phyloP scores from a whole-genome alignment of 2,113 vertebrate genomes.

The Cyprinodon variegatus region DNA sequence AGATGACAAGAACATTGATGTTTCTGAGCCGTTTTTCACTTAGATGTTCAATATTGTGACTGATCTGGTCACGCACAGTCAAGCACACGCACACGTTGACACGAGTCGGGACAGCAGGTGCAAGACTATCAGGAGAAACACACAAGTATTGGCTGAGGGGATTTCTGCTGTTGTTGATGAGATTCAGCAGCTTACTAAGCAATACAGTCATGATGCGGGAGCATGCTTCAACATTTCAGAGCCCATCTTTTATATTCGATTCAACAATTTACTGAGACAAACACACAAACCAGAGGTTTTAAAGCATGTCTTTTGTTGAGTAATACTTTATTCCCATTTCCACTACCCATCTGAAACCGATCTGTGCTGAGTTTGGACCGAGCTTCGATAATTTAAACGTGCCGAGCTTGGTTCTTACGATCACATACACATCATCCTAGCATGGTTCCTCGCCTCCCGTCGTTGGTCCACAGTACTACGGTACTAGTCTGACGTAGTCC shows the following conservation, averaged over 20 bases:
- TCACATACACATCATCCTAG: too few species aligned
- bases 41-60: slow-evolving; percentile 54
- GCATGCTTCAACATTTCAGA: neutral
- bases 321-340: neutral
- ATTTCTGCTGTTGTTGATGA: slow-evolving; percentile 37
- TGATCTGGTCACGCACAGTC: slow-evolving; percentile 33
- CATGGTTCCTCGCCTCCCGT: too few species aligned
- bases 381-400: too few species aligned
- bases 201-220: slow-evolving; percentile 8
- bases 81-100: neutral
- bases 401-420: too few species aligned
- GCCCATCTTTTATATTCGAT: neutral
- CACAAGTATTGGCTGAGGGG: slow-evolving; percentile 27
- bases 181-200: slow-evolving; percentile 36
- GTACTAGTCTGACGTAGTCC: too few species aligned
- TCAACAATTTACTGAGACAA: too few species aligned
- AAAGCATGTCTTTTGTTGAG: too few species aligned
- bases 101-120: neutral
- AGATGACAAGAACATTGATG: slow-evolving; percentile 66
- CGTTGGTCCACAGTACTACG: too few species aligned
- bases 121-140: neutral
- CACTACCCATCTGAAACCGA: too few species aligned
- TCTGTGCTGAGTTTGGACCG: too few species aligned
- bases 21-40: slow-evolving; percentile 54
- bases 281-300: too few species aligned